A percentile compares a stretch with the other conserved stretches of the same genome.
Conservation (phyloP, 2,888 invertebrate species). For the Teleiodes luculella region DNA sequence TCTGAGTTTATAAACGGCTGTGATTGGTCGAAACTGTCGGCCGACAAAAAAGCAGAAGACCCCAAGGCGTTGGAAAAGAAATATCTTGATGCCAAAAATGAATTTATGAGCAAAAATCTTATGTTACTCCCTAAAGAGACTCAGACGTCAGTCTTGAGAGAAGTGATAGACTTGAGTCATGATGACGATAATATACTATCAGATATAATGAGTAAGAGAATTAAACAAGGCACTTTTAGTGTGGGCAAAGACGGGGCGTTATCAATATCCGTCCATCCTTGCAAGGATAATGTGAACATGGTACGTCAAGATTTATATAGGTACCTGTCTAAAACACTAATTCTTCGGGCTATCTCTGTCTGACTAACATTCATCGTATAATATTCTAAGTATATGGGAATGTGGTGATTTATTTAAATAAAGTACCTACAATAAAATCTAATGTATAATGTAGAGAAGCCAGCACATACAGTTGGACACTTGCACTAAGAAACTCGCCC, state of each 20-base stretch:
- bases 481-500: no score
- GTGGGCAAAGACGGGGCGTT: slow-evolving; percentile 68
- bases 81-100: slow-evolving; percentile 71
- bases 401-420: neutral
- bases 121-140: slow-evolving; percentile 65
- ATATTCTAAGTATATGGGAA: neutral
- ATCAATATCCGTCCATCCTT: slow-evolving; percentile 65
- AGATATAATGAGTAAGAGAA: slow-evolving; percentile 58
- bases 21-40: slow-evolving; percentile 63
- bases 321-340: slow-evolving; percentile 13
- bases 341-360: slow-evolving; percentile 12
- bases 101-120: slow-evolving; percentile 69
- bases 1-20: slow-evolving; percentile 72
- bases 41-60: slow-evolving; percentile 53
- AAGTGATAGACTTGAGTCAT: slow-evolving; percentile 65
- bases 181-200: slow-evolving; percentile 54
- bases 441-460: no score
- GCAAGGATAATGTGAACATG: slow-evolving; percentile 50
- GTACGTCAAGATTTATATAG: slow-evolving; percentile 45
- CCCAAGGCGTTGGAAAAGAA: slow-evolving; percentile 62
- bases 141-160: slow-evolving; percentile 53
- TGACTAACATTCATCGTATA: slow-evolving; percentile 4
- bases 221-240: slow-evolving; percentile 58
- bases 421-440: no score
- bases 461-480: no score